Percentiles rank a stretch among this genome's conserved stretches.
These are phyloP conservation scores for Tanytarsus gracilentus DNA, from an alignment of 2,888 invertebrate species.

Conservation along the genomic window DNA sequence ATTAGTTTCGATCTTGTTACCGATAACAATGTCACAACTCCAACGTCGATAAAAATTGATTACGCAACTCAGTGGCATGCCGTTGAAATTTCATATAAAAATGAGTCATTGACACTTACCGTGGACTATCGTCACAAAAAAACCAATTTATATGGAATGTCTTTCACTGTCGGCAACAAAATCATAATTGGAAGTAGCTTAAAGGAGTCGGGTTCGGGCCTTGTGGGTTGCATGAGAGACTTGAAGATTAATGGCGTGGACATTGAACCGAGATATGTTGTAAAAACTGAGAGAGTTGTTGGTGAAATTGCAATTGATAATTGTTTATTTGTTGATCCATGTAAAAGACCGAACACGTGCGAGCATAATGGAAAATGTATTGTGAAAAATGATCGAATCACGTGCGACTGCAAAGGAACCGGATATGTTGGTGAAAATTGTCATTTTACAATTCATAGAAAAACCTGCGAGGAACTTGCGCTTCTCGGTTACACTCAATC, in stretches of 20 bases:
- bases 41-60: slow-evolving; percentile 74
- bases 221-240: slow-evolving; percentile 87
- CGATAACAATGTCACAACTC: slow-evolving; percentile 67
- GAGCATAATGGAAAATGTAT: slow-evolving; percentile 88
- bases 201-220: slow-evolving; percentile 60
- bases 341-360: slow-evolving; percentile 80
- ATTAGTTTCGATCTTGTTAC: slow-evolving; percentile 73
- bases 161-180: slow-evolving; percentile 59
- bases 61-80: slow-evolving; percentile 74
- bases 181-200: slow-evolving; percentile 73
- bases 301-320: slow-evolving; percentile 86
- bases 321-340: slow-evolving; percentile 82
- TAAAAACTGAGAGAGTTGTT: slow-evolving; percentile 72
- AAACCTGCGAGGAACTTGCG: slow-evolving; percentile 87
- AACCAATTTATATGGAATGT: slow-evolving; percentile 55
- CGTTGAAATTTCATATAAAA: slow-evolving; percentile 66
- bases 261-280: slow-evolving; percentile 71
- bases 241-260: slow-evolving; percentile 72
- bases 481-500: slow-evolving; percentile 80
- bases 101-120: slow-evolving; percentile 62
- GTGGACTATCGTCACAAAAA: slow-evolving; percentile 69
- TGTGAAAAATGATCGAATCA: slow-evolving; percentile 75
- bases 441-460: slow-evolving; percentile 83
- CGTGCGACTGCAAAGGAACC: slow-evolving; percentile 82
- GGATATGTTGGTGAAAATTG: slow-evolving; percentile 91